phyloP scores from a whole-genome alignment of 2,888 invertebrate genomes.

The Tinea trinotella region DNA sequence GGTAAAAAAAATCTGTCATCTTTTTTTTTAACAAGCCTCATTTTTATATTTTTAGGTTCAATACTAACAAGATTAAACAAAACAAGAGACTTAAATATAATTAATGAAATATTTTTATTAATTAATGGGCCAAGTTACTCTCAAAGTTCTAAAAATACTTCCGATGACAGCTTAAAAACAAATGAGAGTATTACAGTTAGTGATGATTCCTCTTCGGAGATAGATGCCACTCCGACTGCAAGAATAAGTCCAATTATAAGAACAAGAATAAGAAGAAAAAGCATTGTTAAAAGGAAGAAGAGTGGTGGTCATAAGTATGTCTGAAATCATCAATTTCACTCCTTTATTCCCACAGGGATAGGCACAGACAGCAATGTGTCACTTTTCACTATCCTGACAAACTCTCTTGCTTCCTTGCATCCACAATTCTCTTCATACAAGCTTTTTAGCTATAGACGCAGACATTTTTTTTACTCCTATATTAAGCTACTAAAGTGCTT shows the following conservation, averaged over 20 bases:
- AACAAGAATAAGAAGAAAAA: neutral
- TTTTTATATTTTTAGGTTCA: conserved; percentile 34
- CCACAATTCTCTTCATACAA: too few relatives aligned
- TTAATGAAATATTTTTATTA: conserved; percentile 43
- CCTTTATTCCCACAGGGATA: too few relatives aligned
- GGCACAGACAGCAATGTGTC: too few relatives aligned
- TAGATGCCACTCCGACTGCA: conserved; percentile 51
- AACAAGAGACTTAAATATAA: conserved; percentile 42
- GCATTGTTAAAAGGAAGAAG: neutral
- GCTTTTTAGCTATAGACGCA: too few relatives aligned
- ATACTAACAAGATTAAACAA: conserved; percentile 41
- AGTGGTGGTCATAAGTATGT: neutral
- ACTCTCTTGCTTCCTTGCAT: too few relatives aligned
- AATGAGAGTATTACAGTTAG: conserved; percentile 27
- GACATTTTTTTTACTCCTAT: too few relatives aligned
- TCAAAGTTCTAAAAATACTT: conserved; percentile 23
- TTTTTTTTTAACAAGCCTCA: too few relatives aligned
- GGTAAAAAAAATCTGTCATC: too few relatives aligned
- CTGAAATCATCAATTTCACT: neutral
- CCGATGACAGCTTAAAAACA: conserved; percentile 18
- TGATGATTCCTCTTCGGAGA: conserved; percentile 42
- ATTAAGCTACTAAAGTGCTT: too few relatives aligned
- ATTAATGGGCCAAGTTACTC: conserved; percentile 40
- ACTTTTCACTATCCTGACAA: too few relatives aligned
- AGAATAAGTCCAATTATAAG: conserved; percentile 50